Evolutionary conservation across 2,113 vertebrate species (phyloP), one percentile per base, ranked within the genome.

Genomic region (Podarcis cretensis): DNA sequence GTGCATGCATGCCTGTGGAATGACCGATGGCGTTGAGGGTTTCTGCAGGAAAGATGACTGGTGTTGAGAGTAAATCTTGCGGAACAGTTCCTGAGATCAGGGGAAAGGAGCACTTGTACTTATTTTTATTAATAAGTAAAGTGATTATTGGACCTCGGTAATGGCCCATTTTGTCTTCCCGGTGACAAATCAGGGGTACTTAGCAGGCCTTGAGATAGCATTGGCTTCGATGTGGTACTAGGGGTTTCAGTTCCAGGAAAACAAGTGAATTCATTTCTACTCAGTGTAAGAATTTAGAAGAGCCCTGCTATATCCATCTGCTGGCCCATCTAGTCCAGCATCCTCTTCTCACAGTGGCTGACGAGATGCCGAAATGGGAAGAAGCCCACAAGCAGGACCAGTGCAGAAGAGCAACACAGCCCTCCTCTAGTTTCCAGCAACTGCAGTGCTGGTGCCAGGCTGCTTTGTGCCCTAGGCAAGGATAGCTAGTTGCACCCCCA

Each of bases 91-190:
- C 2, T 74, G 21, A 32, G 65, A 54, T 54, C 0, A 1, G 27
- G 76, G 27, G 68, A 32, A 57, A 66, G 37, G 23, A 12, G 8
- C 12, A 3, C 66, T 20, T 0, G 21, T 21, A 54, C 20, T 73
- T 84, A 20, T 71, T 83, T 90, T 86, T 87, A 86, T 86, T 66
- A 81, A 77, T 83, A 59, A 80, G 68, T 63, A 40, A 77, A 90
- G 87, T 30, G 75, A 23, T 87, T 86, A 30, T 68, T 18, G 85
- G 90, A 18, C 66, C 27, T 7, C 25, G 10, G 21, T 25, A 82
- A 74, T 40, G 37, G 68, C 37, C 43, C 40, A 10, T 81, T 75
- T 75, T 71, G 32, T 25, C 54, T 43, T 48, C 30, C 66, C n/a
- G 6, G 68, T 73, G 75, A 86, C 75, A 81, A 86, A 81, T 57